Percentiles rank a stretch among this genome's conserved stretches.
Evolutionary conservation across 1,140 invertebrate species (phyloP).

Genomic region (Solenopsis fugax): DNA sequence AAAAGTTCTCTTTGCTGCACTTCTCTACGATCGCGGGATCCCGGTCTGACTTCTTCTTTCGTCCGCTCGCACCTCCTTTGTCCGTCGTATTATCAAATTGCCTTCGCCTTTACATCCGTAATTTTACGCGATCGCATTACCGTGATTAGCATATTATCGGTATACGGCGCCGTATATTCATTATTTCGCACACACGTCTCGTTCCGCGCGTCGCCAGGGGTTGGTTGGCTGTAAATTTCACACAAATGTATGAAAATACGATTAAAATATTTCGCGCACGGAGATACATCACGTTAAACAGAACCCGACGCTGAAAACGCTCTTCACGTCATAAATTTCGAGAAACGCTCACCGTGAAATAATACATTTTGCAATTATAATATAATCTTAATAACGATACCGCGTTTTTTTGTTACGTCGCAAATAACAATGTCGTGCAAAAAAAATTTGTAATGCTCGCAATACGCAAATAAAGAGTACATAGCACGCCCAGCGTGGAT

Average conservation of each 20-base stretch:
- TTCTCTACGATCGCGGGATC: constrained; percentile 4
- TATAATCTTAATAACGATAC: constrained; percentile 23
- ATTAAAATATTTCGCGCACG: not conserved
- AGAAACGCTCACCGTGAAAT: not conserved
- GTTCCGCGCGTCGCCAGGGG: not conserved
- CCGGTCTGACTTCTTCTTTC: not conserved
- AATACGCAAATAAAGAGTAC: constrained; percentile 33
- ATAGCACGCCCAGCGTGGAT: not conserved
- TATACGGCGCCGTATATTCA: not conserved
- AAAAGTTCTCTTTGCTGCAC: constrained; percentile 40
- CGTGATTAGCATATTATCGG: constrained; percentile 35
- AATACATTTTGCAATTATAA: constrained; percentile 2
- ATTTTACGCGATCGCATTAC: constrained; percentile 24
- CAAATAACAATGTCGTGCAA: constrained; percentile 12
- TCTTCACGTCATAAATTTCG: constrained; percentile 12
- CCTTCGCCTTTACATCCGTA: constrained; percentile 5
- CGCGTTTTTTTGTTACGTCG: constrained; percentile 8
- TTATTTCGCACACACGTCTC: not conserved
- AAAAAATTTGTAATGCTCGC: constrained; percentile 30
- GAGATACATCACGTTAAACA: not conserved
- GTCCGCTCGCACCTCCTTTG: not conserved
- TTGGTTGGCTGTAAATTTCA: not conserved
- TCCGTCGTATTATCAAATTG: constrained; percentile 31
- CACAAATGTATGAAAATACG: constrained; percentile 1
- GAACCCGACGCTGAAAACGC: not conserved